phyloP scores from a whole-genome alignment of 1,140 invertebrate genomes.

The Acyrthosiphon pisum region DNA sequence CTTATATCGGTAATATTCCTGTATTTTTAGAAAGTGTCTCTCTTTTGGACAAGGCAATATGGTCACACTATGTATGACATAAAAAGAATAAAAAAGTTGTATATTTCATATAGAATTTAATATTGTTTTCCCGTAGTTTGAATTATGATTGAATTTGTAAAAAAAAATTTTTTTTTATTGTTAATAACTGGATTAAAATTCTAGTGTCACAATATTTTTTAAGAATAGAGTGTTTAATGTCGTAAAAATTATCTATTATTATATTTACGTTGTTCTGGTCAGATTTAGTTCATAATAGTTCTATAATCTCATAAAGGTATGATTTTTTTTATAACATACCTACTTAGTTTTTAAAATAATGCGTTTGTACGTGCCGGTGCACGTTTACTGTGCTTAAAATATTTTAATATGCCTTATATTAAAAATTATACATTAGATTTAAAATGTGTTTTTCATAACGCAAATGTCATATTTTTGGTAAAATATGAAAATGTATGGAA shows the following conservation, averaged over 20 bases:
- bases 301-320: background rate
- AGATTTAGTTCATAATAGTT: background rate
- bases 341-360: background rate
- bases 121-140: background rate
- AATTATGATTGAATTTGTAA: background rate
- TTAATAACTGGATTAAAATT: constrained; percentile 10
- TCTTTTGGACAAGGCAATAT: background rate
- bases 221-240: background rate
- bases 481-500: background rate
- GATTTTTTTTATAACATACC: background rate
- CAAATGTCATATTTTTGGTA: constrained; percentile 18
- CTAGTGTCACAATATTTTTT: background rate
- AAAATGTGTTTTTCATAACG: background rate
- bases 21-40: background rate
- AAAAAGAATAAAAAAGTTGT: background rate
- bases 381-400: background rate
- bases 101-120: background rate
- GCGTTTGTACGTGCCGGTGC: background rate
- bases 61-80: background rate
- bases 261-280: background rate
- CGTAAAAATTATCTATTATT: background rate
- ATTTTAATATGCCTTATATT: background rate
- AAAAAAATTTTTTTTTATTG: background rate
- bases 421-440: background rate
- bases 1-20: background rate